phyloP scores from a whole-genome alignment of 2,888 invertebrate species.

The Ischnura elegans region DNA sequence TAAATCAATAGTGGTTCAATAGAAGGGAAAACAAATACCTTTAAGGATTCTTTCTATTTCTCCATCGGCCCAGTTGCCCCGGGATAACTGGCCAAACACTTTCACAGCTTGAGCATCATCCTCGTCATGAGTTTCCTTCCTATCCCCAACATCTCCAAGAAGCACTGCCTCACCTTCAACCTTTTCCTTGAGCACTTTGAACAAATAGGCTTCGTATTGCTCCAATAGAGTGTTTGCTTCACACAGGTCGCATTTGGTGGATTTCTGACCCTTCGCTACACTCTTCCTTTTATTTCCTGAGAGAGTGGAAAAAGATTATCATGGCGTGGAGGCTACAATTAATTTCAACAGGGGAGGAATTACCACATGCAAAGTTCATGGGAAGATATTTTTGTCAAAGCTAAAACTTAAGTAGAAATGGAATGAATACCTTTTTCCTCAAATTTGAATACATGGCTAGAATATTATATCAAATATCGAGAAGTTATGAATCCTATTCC shows the following conservation, averaged over 20 bases:
- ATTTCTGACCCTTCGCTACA: constrained; percentile 37
- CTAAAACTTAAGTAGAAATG: too few species aligned
- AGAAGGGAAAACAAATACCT: constrained; percentile 76
- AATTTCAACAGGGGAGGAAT: too few species aligned
- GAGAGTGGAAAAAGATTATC: not conserved
- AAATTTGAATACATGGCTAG: too few species aligned
- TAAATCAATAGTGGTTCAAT: too few species aligned
- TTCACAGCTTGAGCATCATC: constrained; percentile 73
- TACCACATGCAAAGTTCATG: too few species aligned
- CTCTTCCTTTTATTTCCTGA: constrained; percentile 52
- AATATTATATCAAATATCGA: too few species aligned
- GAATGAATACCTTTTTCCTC: too few species aligned
- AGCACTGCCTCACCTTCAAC: constrained; percentile 78
- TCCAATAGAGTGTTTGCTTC: constrained; percentile 77
- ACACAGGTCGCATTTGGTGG: constrained; percentile 77
- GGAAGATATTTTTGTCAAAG: too few species aligned
- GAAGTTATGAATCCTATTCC: too few species aligned
- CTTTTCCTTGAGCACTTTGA: constrained; percentile 76
- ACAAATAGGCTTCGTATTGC: constrained; percentile 80
- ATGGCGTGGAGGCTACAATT: too few species aligned
- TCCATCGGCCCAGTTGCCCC: constrained; percentile 83
- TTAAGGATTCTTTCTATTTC: constrained; percentile 81
- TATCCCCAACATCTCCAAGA: constrained; percentile 79
- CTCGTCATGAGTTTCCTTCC: constrained; percentile 72
- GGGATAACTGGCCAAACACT: constrained; percentile 76